A percentile compares a stretch with the other conserved stretches of the same genome.
Evolutionary conservation across 2,888 invertebrate genomes (phyloP).

Genomic region (Sphaerophoria rueppellii): DNA sequence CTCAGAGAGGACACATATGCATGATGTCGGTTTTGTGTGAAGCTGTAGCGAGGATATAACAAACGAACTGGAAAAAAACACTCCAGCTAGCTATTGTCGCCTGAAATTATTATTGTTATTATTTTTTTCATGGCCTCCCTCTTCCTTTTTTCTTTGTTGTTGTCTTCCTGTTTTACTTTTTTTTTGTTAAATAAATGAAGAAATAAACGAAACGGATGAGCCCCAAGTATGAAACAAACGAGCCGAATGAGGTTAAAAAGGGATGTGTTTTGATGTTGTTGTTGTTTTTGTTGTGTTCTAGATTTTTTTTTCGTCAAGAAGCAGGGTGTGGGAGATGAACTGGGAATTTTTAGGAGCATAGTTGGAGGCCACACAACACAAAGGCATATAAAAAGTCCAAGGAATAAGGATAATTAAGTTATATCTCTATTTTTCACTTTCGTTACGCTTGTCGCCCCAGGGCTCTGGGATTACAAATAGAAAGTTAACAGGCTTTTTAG

Average conservation of each 20-base stretch:
- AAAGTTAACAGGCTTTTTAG: constrained; percentile 52
- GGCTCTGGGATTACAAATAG: constrained; percentile 55
- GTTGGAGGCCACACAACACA: constrained; percentile 51
- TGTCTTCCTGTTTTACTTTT: constrained; percentile 12
- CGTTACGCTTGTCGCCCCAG: constrained; percentile 54
- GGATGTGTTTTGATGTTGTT: constrained; percentile 48
- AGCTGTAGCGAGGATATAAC: constrained; percentile 10
- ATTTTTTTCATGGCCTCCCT: constrained; percentile 50
- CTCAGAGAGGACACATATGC: constrained; percentile 59
- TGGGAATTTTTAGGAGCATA: constrained; percentile 63
- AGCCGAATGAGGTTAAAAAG: constrained; percentile 72
- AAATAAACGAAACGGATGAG: constrained; percentile 66
- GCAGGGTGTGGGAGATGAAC: constrained; percentile 33
- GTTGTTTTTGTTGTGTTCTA: constrained; percentile 12
- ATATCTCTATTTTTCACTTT: constrained; percentile 51
- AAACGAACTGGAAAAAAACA: constrained; percentile 54
- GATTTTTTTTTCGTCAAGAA: background rate
- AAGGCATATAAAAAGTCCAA: constrained; percentile 59
- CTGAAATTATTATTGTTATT: constrained; percentile 67
- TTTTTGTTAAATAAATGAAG: constrained; percentile 58
- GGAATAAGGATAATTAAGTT: constrained; percentile 55
- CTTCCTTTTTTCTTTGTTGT: background rate
- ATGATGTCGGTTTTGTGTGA: constrained; percentile 50
- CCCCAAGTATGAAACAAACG: constrained; percentile 62
- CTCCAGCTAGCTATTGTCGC: constrained; percentile 58